These are phyloP conservation scores for Loris lydekkerianus DNA, from an alignment of 2,797 vertebrate genomes.

Conservation along the genomic window DNA sequence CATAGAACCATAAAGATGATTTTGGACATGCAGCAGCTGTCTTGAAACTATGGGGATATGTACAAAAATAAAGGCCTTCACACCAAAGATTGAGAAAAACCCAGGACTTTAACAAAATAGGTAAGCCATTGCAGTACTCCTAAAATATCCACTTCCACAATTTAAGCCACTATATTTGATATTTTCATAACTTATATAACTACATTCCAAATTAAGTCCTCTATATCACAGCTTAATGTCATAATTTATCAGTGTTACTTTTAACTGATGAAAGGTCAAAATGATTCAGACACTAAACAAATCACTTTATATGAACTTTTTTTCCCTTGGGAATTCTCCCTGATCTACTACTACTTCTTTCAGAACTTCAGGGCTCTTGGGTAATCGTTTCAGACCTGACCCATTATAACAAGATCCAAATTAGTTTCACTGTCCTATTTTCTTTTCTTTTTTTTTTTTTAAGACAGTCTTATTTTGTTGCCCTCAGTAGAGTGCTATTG, in stretches of 20 bases:
- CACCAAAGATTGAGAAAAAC: background rate
- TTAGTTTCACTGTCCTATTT: background rate
- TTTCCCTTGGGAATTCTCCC: background rate
- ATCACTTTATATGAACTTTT: background rate
- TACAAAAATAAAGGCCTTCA: background rate
- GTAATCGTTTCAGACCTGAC: background rate
- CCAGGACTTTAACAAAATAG: background rate
- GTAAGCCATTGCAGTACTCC: background rate
- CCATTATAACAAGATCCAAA: background rate
- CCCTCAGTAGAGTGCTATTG: too few species aligned
- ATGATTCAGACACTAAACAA: background rate
- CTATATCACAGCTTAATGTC: background rate
- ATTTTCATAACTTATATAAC: background rate
- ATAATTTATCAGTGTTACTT: background rate
- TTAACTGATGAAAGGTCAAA: background rate
- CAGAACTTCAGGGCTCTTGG: background rate
- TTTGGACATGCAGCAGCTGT: background rate
- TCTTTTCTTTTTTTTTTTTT: too few species aligned
- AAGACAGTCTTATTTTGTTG: too few species aligned
- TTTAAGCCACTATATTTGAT: background rate
- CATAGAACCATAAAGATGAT: background rate
- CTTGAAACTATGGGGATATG: background rate
- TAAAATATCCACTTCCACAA: background rate
- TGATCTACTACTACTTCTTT: background rate
- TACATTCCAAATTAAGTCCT: background rate